These are phyloP conservation scores for Drosophila koepferae DNA, from an alignment of 2,888 invertebrate genomes.

Conservation along the genomic window DNA sequence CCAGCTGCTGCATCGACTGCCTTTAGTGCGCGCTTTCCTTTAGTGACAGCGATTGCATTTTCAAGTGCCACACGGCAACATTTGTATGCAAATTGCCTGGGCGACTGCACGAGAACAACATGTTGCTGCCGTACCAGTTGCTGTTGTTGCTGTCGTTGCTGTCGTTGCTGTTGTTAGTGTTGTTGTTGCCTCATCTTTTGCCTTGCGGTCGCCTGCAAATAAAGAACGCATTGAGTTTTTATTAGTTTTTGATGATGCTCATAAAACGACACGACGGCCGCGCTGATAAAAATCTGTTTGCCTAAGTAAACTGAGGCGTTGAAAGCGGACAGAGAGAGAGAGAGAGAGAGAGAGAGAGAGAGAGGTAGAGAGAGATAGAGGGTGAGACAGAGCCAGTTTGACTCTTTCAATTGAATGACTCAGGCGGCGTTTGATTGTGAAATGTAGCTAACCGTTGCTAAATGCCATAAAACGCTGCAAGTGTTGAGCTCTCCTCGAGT, in stretches of 20 bases:
- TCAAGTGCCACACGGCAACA: constrained; percentile 79
- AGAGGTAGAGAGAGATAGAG: neutral
- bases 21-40: constrained; percentile 24
- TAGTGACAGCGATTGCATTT: constrained; percentile 65
- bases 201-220: constrained; percentile 73
- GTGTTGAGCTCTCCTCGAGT: constrained; percentile 49
- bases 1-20: constrained; percentile 31
- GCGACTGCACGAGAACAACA: constrained; percentile 75
- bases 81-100: constrained; percentile 75
- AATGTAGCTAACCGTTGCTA: constrained; percentile 69
- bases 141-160: constrained; percentile 10
- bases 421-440: constrained; percentile 45
- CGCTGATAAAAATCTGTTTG: constrained; percentile 79
- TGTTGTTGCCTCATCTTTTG: constrained; percentile 21
- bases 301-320: constrained; percentile 80
- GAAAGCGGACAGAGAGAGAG: constrained; percentile 29
- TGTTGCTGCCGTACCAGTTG: constrained; percentile 59
- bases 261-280: constrained; percentile 77
- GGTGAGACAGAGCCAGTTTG: neutral
- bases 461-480: constrained; percentile 67
- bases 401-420: constrained; percentile 36
- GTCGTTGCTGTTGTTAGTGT: constrained; percentile 1
- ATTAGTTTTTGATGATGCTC: constrained; percentile 81
- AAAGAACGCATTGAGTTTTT: constrained; percentile 81
- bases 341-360: neutral